Conservation (phyloP, 1,140 invertebrate species). For the Melanaphis sacchari region DNA sequence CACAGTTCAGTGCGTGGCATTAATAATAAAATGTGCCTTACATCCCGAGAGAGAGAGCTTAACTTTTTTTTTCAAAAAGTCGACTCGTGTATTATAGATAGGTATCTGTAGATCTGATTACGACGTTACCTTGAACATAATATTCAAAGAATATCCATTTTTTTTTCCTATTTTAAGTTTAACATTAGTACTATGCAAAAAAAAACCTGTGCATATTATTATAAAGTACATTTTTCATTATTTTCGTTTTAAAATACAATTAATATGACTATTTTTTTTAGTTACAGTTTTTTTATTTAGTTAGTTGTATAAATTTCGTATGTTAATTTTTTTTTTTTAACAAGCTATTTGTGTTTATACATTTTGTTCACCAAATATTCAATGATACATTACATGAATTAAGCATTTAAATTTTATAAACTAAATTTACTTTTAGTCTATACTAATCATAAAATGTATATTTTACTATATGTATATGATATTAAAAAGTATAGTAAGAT, state of each 20-base stretch:
- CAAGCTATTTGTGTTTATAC: no score
- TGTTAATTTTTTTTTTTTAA: background rate
- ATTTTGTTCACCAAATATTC: no score
- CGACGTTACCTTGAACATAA: background rate
- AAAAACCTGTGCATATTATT: background rate
- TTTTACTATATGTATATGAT: background rate
- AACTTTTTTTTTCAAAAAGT: constrained; percentile 1
- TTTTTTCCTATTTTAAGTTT: background rate
- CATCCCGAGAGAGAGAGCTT: background rate
- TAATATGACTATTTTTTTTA: background rate
- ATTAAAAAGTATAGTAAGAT: no score
- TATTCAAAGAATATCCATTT: background rate
- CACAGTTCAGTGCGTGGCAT: background rate
- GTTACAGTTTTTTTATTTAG: background rate
- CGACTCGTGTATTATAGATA: background rate
- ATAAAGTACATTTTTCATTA: background rate
- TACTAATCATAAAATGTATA: background rate
- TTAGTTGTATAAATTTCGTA: background rate
- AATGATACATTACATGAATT: background rate
- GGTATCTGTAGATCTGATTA: background rate
- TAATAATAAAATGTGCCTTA: background rate
- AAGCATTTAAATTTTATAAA: background rate
- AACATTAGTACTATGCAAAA: background rate
- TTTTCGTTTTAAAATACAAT: background rate
- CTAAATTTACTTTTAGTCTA: background rate